Conservation (phyloP, 2,797 vertebrate genomes). For the Buceros bicornis region DNA sequence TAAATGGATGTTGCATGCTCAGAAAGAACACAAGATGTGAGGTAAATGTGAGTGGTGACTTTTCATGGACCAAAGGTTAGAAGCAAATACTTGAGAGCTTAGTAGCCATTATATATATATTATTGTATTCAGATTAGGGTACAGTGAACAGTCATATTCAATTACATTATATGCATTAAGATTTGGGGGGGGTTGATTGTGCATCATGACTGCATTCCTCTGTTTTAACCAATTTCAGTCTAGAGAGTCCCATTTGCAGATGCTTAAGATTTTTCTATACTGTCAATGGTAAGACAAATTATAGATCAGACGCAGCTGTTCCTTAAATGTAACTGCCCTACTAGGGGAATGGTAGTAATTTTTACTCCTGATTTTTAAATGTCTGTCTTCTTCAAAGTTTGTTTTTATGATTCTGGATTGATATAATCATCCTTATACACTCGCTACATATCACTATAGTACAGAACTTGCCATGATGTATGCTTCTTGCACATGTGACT, state of each 20-base stretch:
- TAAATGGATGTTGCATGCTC: neutral
- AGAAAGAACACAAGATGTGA: neutral
- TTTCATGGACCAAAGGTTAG: neutral
- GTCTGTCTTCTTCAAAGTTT: neutral
- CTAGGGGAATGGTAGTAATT: neutral
- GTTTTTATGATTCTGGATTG: neutral
- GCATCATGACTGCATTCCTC: neutral
- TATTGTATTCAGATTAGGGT: neutral
- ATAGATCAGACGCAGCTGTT: neutral
- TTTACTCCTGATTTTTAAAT: neutral
- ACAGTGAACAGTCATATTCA: neutral
- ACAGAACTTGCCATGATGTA: neutral
- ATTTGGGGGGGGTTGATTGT: fast-evolving
- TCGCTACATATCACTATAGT: neutral
- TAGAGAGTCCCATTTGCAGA: neutral
- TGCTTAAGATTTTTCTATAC: neutral
- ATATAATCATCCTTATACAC: neutral
- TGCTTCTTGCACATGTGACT: neutral
- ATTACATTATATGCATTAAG: neutral
- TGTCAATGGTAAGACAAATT: neutral
- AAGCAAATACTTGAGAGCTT: neutral
- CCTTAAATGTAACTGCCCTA: neutral
- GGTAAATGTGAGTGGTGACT: neutral
- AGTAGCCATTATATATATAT: neutral
- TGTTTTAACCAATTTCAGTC: neutral